Base-by-base conservation (phyloP, 2,888 invertebrate genomes). In the Trissoscelio sp. region DNA sequence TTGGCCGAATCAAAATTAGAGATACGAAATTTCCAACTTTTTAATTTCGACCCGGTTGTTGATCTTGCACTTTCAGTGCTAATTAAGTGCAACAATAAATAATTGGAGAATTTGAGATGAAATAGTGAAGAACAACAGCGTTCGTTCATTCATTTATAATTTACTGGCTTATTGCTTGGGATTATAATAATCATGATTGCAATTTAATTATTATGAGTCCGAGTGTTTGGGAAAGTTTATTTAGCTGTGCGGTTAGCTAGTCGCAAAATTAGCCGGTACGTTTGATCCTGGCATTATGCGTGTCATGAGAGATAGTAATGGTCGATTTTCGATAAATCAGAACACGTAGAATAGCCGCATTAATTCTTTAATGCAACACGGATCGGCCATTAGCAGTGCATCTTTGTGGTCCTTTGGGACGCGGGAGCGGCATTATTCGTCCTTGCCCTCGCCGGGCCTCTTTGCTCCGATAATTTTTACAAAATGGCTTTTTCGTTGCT, bases 361-460 rank as follows among this genome's bases (percentile, higher is more conserved):
- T 88, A 88, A 88, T 88, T 87, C 86, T 86, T 86, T 87, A 87
- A 88, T 86, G 88, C 87, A 88, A 89, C 89, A 89, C 82, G 89
- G 85, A 89, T 89, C 80, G 85, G 85, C 89, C 89, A 89, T 89
- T 89, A 89, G 88, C 84, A 83, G 85, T 87, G 87, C 87, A 88
- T 88, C 87, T 89, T 88, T 87, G 86, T 84, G 75, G 85, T 87
- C 89, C 85, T 88, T 53, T 64, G 88, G 86, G 88, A 87, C 74
- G 73, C 67, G 66, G 79, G 78, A 77, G 70, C 62, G 70, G 37
- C 78, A 57, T 77, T 53, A 77, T 82, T 82, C 81, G 67, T 72
- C 72, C 81, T 81, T 72, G 60, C 79, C 60, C 78, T 77, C 57
- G 46, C 55, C 24, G 62, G 69, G 24, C 79, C 82, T 81, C 84